Evolutionary conservation across 2,797 vertebrate genomes (phyloP).

Genomic region (Rhinophrynus dorsalis): DNA sequence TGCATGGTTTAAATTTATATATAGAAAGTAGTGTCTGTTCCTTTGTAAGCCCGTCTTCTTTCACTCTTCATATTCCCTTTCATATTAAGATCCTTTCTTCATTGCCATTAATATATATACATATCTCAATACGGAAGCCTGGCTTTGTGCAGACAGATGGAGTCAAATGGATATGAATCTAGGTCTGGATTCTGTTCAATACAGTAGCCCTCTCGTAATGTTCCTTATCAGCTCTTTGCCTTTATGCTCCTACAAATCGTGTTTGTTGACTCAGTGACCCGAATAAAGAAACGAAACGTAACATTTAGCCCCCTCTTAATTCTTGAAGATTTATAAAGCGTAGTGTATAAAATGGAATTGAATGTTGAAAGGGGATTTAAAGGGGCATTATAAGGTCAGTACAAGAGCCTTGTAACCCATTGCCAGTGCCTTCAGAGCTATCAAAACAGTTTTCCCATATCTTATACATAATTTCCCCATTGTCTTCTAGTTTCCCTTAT

Average conservation of each 20-base stretch:
- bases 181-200: background rate
- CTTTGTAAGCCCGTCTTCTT: background rate
- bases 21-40: background rate
- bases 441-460: too few species aligned
- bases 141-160: background rate
- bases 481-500: too few species aligned
- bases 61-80: background rate
- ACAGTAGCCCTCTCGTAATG: too few species aligned
- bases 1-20: slow-evolving; percentile 3
- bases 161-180: background rate
- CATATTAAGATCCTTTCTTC: background rate
- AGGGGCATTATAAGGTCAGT: too few species aligned
- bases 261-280: background rate
- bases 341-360: too few species aligned
- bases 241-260: background rate
- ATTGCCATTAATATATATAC: background rate
- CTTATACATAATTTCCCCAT: too few species aligned
- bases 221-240: background rate
- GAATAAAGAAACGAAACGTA: background rate
- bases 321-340: too few species aligned
- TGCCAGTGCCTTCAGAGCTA: too few species aligned
- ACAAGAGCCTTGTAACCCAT: too few species aligned
- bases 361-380: too few species aligned
- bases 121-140: background rate
- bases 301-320: background rate